Conservation (phyloP, 64 coral and sea anemone genomes). For the Actinia tenebrosa region DNA sequence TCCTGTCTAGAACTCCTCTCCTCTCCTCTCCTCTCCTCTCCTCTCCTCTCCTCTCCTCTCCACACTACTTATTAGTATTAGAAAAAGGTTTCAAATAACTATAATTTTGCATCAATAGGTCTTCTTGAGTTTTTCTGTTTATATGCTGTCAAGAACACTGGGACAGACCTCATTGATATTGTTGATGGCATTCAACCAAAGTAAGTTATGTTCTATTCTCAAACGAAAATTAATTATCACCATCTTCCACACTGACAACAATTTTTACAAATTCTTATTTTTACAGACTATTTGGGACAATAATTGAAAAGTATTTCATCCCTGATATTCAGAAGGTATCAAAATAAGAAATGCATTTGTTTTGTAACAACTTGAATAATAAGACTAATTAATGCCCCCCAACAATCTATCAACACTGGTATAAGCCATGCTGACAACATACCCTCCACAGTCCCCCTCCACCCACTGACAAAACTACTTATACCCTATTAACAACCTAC, state of each 20-base stretch:
- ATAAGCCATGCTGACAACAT: too few species aligned
- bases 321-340: constrained; percentile 87
- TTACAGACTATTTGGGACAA: constrained; percentile 85
- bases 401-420: too few species aligned
- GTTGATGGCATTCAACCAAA: constrained; percentile 77
- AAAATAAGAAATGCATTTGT: background rate
- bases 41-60: too few species aligned
- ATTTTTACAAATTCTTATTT: background rate
- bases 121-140: constrained; percentile 90
- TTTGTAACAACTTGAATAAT: background rate
- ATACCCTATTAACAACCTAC: too few species aligned
- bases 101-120: constrained; percentile 37
- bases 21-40: too few species aligned
- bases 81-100: too few species aligned
- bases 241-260: background rate
- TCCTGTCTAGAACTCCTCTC: background rate
- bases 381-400: too few species aligned
- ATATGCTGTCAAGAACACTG: constrained; percentile 76
- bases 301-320: constrained; percentile 81
- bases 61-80: too few species aligned
- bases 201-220: constrained; percentile 32
- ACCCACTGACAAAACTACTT: too few species aligned
- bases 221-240: background rate
- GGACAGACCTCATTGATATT: constrained; percentile 52
- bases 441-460: too few species aligned